Base-by-base conservation (phyloP, 2,797 vertebrate species). In the Mycteria americana region DNA sequence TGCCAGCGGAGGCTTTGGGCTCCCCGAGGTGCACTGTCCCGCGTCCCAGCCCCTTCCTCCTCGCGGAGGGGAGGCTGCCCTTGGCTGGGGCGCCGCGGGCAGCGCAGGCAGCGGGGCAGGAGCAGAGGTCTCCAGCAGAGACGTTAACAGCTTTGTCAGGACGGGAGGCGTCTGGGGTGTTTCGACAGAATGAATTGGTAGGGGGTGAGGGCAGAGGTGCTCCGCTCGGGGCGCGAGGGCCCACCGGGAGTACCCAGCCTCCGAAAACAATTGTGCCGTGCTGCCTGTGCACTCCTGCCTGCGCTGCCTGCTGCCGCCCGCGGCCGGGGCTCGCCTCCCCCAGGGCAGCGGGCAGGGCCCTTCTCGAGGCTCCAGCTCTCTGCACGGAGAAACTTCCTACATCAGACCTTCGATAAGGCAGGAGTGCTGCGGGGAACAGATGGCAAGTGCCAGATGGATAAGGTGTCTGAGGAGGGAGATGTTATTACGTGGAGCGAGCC, bases 391-490 rank as follows among this genome's bases (percentile, higher is more conserved):
- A 95, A 12, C 30, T 51, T 79, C 74, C 85, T 57, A 18, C 50
- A 39, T 53, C 74, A 85, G 77, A 60, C 13, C 46, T 30, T 21
- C 33, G 46, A 19, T 4, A 50, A 76, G 57, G 67, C 79, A 50
- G 63, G 74, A 72, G 72, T 4, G 28, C 35, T 69, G 67, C 7
- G 63, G 73, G 39, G 83, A 97, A 65, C 95, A 97, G 96, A 96
- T 90, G 94, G 95, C 54, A 39, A 79, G 78, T n/a, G 83, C 93
- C 96, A 95, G 94, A 93, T 90, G 96, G 95, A 77, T 46, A 18
- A 77, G 56, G 91, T 39, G 87, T 48, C 85, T 85, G 91, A 75
- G 84, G 88, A 92, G 86, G 77, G 74, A 92, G 88, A 79, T 67
- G 88, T 48, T 53, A 59, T 73, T 76, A 69, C 1, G 30, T 43